These are phyloP conservation scores for Oreochromis aureus DNA, from an alignment of 2,113 vertebrate genomes.

Conservation along the genomic window DNA sequence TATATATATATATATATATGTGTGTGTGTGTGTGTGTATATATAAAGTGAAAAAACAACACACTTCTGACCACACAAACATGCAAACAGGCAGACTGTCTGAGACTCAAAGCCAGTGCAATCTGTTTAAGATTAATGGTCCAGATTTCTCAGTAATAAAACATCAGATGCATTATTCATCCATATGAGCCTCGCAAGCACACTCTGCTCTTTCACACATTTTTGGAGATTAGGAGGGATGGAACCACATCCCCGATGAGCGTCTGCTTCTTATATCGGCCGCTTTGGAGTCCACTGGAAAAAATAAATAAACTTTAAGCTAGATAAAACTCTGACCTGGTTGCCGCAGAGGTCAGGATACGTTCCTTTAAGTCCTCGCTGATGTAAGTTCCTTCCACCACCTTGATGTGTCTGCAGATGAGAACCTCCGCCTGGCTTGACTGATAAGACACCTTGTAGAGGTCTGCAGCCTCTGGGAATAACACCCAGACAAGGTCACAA, in stretches of 20 bases:
- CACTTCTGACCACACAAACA: not conserved
- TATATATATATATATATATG: too few species aligned
- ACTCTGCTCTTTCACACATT: constrained; percentile 25
- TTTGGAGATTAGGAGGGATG: constrained; percentile 14
- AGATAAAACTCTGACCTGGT: constrained; percentile 30
- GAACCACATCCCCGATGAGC: not conserved
- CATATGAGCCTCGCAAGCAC: not conserved
- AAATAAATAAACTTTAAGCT: constrained; percentile 17
- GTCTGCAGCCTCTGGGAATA: constrained; percentile 3
- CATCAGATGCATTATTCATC: constrained; percentile 41
- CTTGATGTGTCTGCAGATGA: constrained; percentile 23
- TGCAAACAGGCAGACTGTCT: constrained; percentile 12
- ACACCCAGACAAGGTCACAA: constrained; percentile 46
- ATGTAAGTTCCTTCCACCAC: not conserved
- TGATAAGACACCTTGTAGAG: constrained; percentile 36
- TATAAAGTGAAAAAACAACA: not conserved
- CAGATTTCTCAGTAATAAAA: constrained; percentile 41
- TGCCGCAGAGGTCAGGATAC: not conserved
- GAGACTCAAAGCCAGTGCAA: not conserved
- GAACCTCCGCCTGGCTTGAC: not conserved
- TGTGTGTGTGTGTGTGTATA: too few species aligned
- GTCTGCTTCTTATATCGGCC: constrained; percentile 16
- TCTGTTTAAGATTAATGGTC: constrained; percentile 26
- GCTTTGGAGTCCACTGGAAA: not conserved
- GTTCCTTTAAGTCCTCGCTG: not conserved